phyloP scores from a whole-genome alignment of 2,888 invertebrate genomes.

The Exephanes ischioxanthus region DNA sequence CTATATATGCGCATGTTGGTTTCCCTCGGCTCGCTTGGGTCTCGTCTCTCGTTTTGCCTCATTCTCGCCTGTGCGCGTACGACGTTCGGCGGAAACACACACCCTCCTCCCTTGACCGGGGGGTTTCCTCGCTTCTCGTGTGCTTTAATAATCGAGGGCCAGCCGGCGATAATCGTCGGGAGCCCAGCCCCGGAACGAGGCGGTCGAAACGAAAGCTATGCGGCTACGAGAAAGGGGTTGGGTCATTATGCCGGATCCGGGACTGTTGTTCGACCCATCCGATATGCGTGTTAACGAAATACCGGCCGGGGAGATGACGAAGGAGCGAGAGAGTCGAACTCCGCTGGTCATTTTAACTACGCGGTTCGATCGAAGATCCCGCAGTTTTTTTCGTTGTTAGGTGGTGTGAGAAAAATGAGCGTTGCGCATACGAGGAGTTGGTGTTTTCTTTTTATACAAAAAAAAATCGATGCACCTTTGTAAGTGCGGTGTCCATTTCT shows the following conservation, averaged over 20 bases:
- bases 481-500: no score
- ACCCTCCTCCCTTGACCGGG: slow-evolving; percentile 5
- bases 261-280: slow-evolving; percentile 38
- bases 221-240: slow-evolving; percentile 24
- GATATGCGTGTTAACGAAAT: slow-evolving; percentile 14
- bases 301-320: background rate
- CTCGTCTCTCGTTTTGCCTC: slow-evolving; percentile 6
- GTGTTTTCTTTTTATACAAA: background rate
- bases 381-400: background rate
- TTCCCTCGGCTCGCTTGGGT: slow-evolving; percentile 4
- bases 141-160: slow-evolving; percentile 81
- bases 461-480: no score
- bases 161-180: slow-evolving; percentile 81
- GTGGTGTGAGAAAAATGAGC: background rate
- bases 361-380: background rate
- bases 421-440: background rate
- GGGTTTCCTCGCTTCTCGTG: slow-evolving; percentile 64
- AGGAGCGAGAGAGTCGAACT: background rate
- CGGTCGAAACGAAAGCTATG: slow-evolving; percentile 42
- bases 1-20: slow-evolving; percentile 5
- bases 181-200: slow-evolving; percentile 79
- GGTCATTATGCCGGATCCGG: slow-evolving; percentile 49
- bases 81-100: slow-evolving; percentile 4
- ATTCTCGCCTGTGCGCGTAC: slow-evolving; percentile 14
- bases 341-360: background rate